phyloP scores from a whole-genome alignment of 2,113 vertebrate species.

The Ailuropoda melanoleuca region DNA sequence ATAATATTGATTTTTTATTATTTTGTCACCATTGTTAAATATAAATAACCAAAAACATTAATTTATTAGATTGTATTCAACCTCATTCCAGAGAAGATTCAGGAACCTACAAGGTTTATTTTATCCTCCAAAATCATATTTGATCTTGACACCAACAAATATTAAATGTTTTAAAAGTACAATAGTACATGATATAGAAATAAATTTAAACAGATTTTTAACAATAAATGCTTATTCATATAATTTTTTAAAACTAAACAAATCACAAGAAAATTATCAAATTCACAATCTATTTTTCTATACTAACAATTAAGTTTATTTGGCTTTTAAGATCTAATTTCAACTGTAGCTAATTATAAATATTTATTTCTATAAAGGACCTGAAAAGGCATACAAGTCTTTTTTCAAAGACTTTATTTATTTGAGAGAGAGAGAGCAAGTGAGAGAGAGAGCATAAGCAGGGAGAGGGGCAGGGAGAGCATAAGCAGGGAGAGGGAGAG shows the following conservation, averaged over 20 bases:
- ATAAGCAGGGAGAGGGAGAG: neutral
- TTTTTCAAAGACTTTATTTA: neutral
- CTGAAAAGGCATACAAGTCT: neutral
- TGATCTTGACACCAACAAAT: constrained; percentile 8
- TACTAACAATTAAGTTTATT: constrained; percentile 28
- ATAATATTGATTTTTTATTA: neutral
- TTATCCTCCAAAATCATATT: neutral
- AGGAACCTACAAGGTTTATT: neutral
- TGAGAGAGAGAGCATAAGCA: neutral
- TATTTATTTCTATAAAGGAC: constrained; percentile 19
- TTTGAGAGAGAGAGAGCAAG: neutral
- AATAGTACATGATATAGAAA: neutral
- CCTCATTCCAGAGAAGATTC: constrained; percentile 1
- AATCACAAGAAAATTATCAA: constrained; percentile 21
- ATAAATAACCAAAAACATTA: constrained; percentile 31
- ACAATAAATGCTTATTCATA: neutral
- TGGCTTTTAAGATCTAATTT: constrained; percentile 47
- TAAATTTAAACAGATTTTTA: constrained; percentile 30
- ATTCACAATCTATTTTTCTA: constrained; percentile 34
- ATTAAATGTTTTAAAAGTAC: constrained; percentile 34
- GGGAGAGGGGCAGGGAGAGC: neutral
- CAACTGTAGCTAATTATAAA: constrained; percentile 10
- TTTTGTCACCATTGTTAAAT: neutral
- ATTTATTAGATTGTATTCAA: constrained; percentile 19
- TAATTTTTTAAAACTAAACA: constrained; percentile 44